Conservation (phyloP, 2,113 vertebrate species). For the Haemorhous mexicanus region DNA sequence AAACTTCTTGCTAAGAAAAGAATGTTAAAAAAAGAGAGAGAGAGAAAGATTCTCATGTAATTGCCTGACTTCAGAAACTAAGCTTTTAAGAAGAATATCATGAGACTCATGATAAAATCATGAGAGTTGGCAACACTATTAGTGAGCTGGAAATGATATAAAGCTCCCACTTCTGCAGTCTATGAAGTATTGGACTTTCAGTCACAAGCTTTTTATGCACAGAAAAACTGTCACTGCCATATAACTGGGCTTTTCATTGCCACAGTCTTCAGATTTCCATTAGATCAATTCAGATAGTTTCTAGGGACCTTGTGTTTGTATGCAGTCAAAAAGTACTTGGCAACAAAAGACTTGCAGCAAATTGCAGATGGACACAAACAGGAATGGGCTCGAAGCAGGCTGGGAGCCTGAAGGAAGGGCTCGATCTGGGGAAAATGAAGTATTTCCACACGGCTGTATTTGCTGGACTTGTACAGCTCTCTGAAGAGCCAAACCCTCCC, state of each 20-base stretch:
- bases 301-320: slow-evolving; percentile 29
- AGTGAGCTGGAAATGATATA: slow-evolving; percentile 58
- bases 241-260: slow-evolving; percentile 18
- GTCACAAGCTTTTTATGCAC: slow-evolving; percentile 22
- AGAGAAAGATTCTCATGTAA: slow-evolving; percentile 24
- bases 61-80: slow-evolving; percentile 53
- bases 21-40: background rate
- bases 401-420: slow-evolving; percentile 2
- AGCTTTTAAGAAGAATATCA: slow-evolving; percentile 60
- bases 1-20: slow-evolving; percentile 50
- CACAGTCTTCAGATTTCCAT: slow-evolving; percentile 29
- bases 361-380: background rate
- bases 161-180: slow-evolving; percentile 41
- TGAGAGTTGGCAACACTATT: slow-evolving; percentile 62
- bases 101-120: slow-evolving; percentile 67
- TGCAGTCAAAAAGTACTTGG: slow-evolving; percentile 48
- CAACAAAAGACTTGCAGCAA: background rate
- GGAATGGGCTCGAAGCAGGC: background rate
- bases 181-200: slow-evolving; percentile 38
- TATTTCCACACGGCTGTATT: background rate
- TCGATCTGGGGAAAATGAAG: background rate
- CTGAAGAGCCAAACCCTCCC: background rate
- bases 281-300: slow-evolving; percentile 35
- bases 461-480: background rate
- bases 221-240: slow-evolving; percentile 28